These are phyloP conservation scores for Alces alces DNA, from an alignment of 2,113 vertebrate species.

Conservation along the genomic window DNA sequence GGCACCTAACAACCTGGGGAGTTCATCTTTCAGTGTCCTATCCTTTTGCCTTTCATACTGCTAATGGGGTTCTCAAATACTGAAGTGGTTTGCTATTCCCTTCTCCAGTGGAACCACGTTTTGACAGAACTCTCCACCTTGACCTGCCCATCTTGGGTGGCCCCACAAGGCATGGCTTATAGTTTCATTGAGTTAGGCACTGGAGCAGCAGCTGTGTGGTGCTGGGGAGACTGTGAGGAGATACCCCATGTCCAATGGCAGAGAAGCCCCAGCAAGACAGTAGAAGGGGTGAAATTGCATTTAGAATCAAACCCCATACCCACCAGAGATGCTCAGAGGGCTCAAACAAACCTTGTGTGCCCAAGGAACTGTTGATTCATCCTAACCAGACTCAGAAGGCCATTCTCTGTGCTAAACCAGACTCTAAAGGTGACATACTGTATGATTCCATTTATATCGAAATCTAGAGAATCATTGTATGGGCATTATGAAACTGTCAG, in stretches of 20 bases:
- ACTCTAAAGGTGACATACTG: not conserved
- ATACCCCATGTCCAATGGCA: not conserved
- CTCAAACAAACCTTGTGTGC: not conserved
- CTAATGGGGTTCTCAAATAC: not conserved
- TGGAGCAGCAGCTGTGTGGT: not conserved
- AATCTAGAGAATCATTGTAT: not conserved
- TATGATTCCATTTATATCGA: not conserved
- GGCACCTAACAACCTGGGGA: not conserved
- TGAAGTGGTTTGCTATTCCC: not conserved
- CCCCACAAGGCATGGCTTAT: not conserved
- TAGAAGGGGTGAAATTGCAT: fast-evolving
- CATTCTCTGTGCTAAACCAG: not conserved
- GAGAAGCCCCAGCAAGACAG: not conserved
- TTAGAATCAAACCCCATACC: not conserved
- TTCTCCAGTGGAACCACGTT: not conserved
- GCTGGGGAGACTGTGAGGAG: not conserved
- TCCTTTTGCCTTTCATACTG: not conserved
- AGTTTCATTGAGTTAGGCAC: not conserved
- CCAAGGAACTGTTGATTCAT: not conserved
- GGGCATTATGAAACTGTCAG: not conserved
- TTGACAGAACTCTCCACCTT: not conserved
- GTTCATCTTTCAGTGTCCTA: not conserved
- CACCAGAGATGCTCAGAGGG: not conserved
- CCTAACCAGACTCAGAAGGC: not conserved
- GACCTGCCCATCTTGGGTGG: not conserved